Evolutionary conservation across 2,113 vertebrate genomes (phyloP).

Genomic region (Ceratotherium simum): DNA sequence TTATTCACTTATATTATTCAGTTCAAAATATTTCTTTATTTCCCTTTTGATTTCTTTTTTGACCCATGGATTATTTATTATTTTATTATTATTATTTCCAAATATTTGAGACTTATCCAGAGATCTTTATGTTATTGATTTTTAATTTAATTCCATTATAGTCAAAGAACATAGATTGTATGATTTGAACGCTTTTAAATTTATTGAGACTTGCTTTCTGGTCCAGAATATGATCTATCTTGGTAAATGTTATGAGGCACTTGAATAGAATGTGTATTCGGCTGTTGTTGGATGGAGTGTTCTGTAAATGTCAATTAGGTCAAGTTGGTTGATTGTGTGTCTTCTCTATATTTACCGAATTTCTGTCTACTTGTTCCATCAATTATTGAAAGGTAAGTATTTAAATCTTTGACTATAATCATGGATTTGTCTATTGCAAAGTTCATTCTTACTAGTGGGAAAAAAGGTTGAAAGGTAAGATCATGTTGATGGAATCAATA

Average conservation of each 20-base stretch:
- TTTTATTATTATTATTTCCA: background rate
- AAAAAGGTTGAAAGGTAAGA: background rate
- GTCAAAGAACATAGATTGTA: background rate
- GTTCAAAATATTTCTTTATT: background rate
- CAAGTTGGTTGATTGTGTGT: background rate
- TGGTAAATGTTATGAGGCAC: background rate
- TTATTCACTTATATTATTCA: background rate
- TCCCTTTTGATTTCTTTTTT: background rate
- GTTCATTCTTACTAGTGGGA: background rate
- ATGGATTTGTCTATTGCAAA: background rate
- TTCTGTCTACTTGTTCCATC: background rate
- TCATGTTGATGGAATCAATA: background rate
- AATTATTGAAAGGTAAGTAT: background rate
- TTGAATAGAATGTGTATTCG: background rate
- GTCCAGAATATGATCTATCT: background rate
- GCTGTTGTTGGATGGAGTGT: background rate
- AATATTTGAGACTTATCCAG: background rate
- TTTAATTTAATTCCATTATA: slow-evolving; percentile 26
- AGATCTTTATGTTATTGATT: background rate
- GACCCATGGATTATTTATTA: background rate
- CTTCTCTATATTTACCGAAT: slow-evolving; percentile 11
- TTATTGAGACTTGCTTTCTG: background rate
- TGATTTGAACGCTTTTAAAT: background rate
- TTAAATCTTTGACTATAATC: background rate
- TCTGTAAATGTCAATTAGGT: background rate